Evolutionary conservation across 2,888 invertebrate species (phyloP), one percentile per base, ranked within the genome.

Genomic region (Eupithecia tripunctaria): DNA sequence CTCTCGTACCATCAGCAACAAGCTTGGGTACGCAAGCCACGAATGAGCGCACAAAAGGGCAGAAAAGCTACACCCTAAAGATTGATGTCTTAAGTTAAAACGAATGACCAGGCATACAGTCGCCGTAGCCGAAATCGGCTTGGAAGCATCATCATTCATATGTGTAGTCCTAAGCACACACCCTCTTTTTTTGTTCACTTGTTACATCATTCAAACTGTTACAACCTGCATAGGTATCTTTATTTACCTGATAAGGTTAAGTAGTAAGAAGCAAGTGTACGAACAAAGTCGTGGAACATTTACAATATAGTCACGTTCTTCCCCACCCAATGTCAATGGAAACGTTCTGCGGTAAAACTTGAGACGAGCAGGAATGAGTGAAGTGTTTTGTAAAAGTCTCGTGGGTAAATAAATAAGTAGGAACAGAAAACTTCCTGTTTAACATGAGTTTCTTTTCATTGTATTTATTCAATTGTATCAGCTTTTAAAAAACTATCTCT

Each of bases 301-400:
- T 4, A 56, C 25, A 25, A 56, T 25, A 56, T 56, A 14, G 5
- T 56, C 56, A 56, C 56, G 56, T 56, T 14, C 14, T 5, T 21
- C 21, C 56, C 56, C 56, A 56, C 25, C 51, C 56, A 56, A 25
- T 56, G 25, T 56, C 56, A 56, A 56, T 56, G 56, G 56, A 56
- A 56, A 56, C 14, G 56, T 51, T 21, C 21, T 21, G 56, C 25
- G 56, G 56, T 56, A 56, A 25, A 56, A 56, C 56, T 56, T 56
- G 56, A 56, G 25, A 56, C 56, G 56, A 56, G 56, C 1, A 56
- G 56, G 51, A 56, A 25, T 56, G 56, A 56, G 25, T 25, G 25
- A 29, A 60, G 60, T 60, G 60, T 60, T 60, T 60, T 60, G 60
- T 60, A 60, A 60, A 29, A 60, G 60, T 27, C 60, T 18, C 29